phyloP scores from a whole-genome alignment of 2,113 vertebrate genomes.

The Pangasianodon hypophthalmus region DNA sequence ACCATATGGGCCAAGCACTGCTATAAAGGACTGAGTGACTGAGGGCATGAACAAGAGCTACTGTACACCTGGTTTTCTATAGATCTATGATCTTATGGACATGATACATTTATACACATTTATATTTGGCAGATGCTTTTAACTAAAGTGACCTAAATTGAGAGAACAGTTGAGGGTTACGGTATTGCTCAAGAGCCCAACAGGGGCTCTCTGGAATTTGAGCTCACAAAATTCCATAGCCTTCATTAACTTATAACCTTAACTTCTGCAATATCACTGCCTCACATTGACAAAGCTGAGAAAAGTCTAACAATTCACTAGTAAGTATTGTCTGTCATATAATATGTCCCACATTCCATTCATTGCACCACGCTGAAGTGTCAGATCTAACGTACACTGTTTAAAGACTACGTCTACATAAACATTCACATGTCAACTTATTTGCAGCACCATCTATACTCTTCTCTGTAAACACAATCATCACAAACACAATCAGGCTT shows the following conservation, averaged over 20 bases:
- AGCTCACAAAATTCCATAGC: not conserved
- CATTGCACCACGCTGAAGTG: not conserved
- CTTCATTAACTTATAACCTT: not conserved
- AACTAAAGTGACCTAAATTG: not conserved
- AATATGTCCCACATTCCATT: not conserved
- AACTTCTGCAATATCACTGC: not conserved
- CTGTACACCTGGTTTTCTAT: constrained; percentile 66
- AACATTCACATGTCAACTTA: not conserved
- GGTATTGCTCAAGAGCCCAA: not conserved
- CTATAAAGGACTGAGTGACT: constrained; percentile 54
- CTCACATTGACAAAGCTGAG: not conserved
- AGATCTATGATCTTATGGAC: not conserved
- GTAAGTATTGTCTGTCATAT: not conserved
- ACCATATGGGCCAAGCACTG: constrained; percentile 72
- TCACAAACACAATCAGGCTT: not conserved
- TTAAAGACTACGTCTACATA: not conserved
- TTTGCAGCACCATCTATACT: not conserved
- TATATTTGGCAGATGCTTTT: not conserved
- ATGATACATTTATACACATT: not conserved
- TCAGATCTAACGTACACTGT: not conserved
- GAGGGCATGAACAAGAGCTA: constrained; percentile 62
- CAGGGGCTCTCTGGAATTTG: not conserved
- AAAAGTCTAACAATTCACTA: not conserved
- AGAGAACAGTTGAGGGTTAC: not conserved
- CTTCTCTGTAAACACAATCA: not conserved